phyloP scores from a whole-genome alignment of 1,140 invertebrate genomes.

The Procambarus clarkii region DNA sequence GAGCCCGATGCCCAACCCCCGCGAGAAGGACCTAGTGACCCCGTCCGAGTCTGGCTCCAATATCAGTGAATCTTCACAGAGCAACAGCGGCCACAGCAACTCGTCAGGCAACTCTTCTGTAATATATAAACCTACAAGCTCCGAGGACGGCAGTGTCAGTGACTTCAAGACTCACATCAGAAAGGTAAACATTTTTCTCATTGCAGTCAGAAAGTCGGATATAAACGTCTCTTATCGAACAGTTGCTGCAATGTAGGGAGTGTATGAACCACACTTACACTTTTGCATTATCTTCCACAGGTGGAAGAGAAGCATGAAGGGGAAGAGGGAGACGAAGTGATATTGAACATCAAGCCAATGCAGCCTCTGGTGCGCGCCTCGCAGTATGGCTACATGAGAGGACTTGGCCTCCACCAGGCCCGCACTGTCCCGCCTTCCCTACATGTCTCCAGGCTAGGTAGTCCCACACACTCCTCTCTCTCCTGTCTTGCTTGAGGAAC shows the following conservation, averaged over 20 bases:
- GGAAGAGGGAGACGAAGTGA: conserved; percentile 86
- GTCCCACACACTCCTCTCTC: neutral
- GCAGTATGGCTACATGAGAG: conserved; percentile 81
- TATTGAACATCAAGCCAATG: conserved; percentile 94
- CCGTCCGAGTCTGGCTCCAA: conserved; percentile 68
- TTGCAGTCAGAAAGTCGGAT: neutral
- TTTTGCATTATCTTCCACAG: conserved; percentile 42
- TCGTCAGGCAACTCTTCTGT: conserved; percentile 70
- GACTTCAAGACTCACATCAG: conserved; percentile 60
- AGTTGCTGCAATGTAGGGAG: too few species aligned
- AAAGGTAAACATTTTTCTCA: conserved; percentile 41
- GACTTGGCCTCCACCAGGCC: conserved; percentile 72
- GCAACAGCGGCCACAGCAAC: conserved; percentile 71
- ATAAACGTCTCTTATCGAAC: neutral
- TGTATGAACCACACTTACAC: neutral
- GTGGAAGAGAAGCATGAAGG: conserved; percentile 76
- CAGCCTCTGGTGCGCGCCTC: conserved; percentile 84
- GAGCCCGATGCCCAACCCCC: conserved; percentile 82
- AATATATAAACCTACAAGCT: conserved; percentile 70
- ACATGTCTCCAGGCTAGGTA: conserved; percentile 73
- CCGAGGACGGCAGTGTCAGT: conserved; percentile 63
- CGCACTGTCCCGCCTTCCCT: conserved; percentile 64
- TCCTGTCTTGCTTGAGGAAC: too few species aligned
- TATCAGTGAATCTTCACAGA: conserved; percentile 71
- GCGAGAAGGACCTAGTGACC: conserved; percentile 61